Conservation (phyloP, 64 coral and sea anemone species). For the Pachyseris speciosa region DNA sequence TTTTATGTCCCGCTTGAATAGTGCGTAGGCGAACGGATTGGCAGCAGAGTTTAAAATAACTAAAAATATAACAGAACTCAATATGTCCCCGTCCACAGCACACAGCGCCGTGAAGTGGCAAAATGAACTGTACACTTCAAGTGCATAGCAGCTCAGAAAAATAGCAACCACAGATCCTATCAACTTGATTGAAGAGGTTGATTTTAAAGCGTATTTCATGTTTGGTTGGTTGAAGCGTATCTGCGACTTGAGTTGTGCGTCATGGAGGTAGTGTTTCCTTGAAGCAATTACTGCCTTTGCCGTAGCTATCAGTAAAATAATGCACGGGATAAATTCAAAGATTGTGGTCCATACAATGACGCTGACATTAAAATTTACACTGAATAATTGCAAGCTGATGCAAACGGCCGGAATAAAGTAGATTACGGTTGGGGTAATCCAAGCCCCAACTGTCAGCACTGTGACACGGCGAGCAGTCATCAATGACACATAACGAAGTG, state of each 20-base stretch:
- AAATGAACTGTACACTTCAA: conserved; percentile 18
- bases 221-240: not conserved
- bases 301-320: not conserved
- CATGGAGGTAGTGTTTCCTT: not conserved
- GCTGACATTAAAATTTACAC: not conserved
- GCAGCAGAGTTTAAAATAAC: conserved; percentile 2
- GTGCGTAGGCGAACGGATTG: not conserved
- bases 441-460: not conserved
- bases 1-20: conserved; percentile 14
- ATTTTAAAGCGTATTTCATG: not conserved
- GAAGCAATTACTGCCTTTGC: not conserved
- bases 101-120: not conserved
- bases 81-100: not conserved
- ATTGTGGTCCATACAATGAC: not conserved
- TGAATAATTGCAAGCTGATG: not conserved
- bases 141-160: not conserved
- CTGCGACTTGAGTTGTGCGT: not conserved
- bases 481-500: not conserved
- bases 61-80: not conserved
- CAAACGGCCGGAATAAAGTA: conserved; percentile 17
- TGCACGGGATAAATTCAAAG: conserved; percentile 5
- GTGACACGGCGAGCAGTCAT: not conserved
- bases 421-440: not conserved
- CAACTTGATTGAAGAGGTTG: not conserved
- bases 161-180: not conserved